Conservation (phyloP, 2,797 vertebrate species). For the Percopsis omiscomaycus region DNA sequence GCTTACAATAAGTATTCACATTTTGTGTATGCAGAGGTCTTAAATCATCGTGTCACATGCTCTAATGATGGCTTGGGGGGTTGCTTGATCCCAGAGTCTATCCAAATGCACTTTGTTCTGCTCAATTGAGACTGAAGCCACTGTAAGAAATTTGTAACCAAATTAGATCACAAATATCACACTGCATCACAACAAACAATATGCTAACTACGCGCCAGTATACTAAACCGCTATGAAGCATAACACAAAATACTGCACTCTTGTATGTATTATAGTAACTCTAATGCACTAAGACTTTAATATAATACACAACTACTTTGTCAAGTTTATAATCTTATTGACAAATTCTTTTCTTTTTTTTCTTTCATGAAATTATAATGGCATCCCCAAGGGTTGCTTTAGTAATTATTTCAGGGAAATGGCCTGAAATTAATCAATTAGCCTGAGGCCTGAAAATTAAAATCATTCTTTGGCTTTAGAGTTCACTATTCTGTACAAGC, state of each 20-base stretch:
- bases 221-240: neutral
- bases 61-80: conserved; percentile 57
- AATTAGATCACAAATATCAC: neutral
- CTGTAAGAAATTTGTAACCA: conserved; percentile 4
- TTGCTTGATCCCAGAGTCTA: conserved; percentile 47
- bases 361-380: conserved; percentile 13
- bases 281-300: neutral
- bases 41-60: conserved; percentile 54
- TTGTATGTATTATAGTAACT: too few species aligned
- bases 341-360: conserved; percentile 14
- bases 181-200: conserved; percentile 18
- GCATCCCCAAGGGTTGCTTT: conserved; percentile 1
- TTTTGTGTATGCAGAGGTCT: conserved; percentile 47
- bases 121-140: conserved; percentile 17
- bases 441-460: conserved; percentile 21
- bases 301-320: conserved; percentile 6
- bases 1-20: conserved; percentile 33
- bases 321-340: neutral
- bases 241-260: neutral
- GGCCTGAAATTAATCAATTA: conserved; percentile 32
- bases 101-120: conserved; percentile 36
- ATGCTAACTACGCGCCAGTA: neutral
- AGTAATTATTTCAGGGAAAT: conserved; percentile 9
- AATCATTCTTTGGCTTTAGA: conserved; percentile 22
- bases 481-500: conserved; percentile 27